Evolutionary conservation across 2,888 invertebrate species (phyloP).

Genomic region (Leucophora obtusa): DNA sequence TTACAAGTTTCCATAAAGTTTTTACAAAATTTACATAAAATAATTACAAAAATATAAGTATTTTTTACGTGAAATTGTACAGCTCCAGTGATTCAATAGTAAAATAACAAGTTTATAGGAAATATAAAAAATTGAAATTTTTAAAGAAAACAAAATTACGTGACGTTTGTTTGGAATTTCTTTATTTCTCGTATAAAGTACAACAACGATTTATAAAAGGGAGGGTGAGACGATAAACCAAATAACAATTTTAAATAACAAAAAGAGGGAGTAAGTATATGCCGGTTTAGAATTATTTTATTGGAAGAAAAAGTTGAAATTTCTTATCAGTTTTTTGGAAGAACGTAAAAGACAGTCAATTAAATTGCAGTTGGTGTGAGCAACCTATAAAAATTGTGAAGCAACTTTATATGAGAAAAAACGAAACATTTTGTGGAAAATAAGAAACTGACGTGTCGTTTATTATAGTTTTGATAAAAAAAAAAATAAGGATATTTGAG

Average conservation of each 20-base stretch:
- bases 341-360: neutral
- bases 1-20: neutral
- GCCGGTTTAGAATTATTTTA: conserved; percentile 22
- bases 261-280: neutral
- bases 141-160: conserved; percentile 20
- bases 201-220: neutral
- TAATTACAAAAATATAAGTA: neutral
- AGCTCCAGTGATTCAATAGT: neutral
- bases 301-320: neutral
- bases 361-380: neutral
- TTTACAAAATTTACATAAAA: neutral
- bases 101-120: neutral
- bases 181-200: neutral
- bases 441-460: conserved; percentile 44
- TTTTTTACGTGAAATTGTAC: neutral
- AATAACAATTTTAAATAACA: no score
- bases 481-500: neutral
- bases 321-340: conserved; percentile 34
- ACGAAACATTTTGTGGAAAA: neutral
- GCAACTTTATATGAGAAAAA: neutral
- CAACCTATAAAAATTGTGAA: neutral
- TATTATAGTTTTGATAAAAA: neutral
- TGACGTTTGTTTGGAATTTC: conserved; percentile 45
- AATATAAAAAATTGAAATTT: neutral
- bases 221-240: neutral